Percentiles rank a stretch among this genome's conserved stretches.
phyloP scores from a whole-genome alignment of 2,888 invertebrate species.

The Dynastes hyllus region DNA sequence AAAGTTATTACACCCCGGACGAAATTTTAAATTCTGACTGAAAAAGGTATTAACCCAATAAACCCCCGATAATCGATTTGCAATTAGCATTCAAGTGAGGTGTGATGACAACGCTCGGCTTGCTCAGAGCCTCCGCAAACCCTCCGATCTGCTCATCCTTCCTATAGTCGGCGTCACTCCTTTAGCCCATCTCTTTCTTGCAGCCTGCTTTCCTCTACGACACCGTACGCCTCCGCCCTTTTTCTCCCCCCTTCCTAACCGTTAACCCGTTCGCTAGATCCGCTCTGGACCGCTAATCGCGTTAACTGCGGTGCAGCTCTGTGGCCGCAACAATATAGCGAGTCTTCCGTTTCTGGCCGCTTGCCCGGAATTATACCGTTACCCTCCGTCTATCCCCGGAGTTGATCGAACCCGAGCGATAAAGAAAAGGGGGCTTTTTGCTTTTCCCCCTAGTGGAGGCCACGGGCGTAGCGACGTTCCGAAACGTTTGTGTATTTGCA shows the following conservation, averaged over 20 bases:
- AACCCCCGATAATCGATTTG: conserved; percentile 51
- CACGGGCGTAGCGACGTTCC: conserved; percentile 6
- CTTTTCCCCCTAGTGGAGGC: background rate
- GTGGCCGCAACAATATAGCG: conserved; percentile 49
- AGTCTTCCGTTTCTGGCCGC: conserved; percentile 45
- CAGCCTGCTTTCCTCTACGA: background rate
- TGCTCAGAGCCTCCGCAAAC: conserved; percentile 29
- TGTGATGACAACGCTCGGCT: conserved; percentile 58
- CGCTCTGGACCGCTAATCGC: conserved; percentile 49
- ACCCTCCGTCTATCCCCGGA: background rate
- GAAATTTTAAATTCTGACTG: conserved; percentile 26
- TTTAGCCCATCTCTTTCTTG: background rate
- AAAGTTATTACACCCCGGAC: background rate
- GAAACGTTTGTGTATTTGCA: conserved; percentile 35
- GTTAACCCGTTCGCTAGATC: conserved; percentile 42
- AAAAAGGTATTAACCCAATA: conserved; percentile 35
- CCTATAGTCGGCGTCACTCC: background rate
- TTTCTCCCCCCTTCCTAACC: conserved; percentile 20
- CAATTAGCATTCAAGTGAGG: conserved; percentile 62
- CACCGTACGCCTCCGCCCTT: background rate
- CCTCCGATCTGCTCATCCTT: background rate
- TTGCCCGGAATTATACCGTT: conserved; percentile 42
- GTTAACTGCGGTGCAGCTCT: conserved; percentile 46
- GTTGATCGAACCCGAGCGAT: conserved; percentile 35
- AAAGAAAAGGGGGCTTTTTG: conserved; percentile 45